Evolutionary conservation across 2,888 invertebrate species (phyloP), one percentile per base, ranked within the genome.

Genomic region (Cynaeus angustus): DNA sequence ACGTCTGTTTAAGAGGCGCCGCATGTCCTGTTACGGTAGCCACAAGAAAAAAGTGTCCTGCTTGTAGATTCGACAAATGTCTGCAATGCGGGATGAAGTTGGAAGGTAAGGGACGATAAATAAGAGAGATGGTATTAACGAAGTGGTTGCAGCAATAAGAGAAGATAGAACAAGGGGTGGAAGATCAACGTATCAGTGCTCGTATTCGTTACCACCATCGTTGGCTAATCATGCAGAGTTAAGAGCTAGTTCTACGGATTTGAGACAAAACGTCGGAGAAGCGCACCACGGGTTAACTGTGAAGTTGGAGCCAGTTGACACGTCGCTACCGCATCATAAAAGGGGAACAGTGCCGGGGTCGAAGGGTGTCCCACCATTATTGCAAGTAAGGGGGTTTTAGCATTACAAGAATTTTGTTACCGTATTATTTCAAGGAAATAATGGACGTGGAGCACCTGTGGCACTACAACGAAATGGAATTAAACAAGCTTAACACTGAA

Each of bases 381-480:
- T 92, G 83, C 92, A 92, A 87, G 92, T 91, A 84, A 81, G 82
- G 74, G 10, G n/a, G n/a, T n/a, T n/a, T n/a, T n/a, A n/a, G n/a
- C n/a, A n/a, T n/a, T n/a, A n/a, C n/a, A n/a, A n/a, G n/a, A n/a
- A n/a, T n/a, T n/a, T n/a, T n/a, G n/a, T n/a, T n/a, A n/a, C n/a
- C n/a, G n/a, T n/a, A n/a, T n/a, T n/a, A 4, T 21, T 21, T 21
- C 21, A 21, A 21, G 91, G 96, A 97, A 88, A 97, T 97, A 86
- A 96, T 97, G 94, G 95, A 96, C 83, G 97, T 97, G 82, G 97
- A 97, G 85, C 96, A 96, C 86, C 88, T 97, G 66, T 97, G 97
- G 97, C 96, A 96, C 83, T 95, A 95, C 87, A 96, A 94, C 83
- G 96, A 95, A 85, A 91, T 91, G 13, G 95, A 95, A 81, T 85